Evolutionary conservation across 2,888 invertebrate species (phyloP).

Genomic region (Lamellibrachia columna): DNA sequence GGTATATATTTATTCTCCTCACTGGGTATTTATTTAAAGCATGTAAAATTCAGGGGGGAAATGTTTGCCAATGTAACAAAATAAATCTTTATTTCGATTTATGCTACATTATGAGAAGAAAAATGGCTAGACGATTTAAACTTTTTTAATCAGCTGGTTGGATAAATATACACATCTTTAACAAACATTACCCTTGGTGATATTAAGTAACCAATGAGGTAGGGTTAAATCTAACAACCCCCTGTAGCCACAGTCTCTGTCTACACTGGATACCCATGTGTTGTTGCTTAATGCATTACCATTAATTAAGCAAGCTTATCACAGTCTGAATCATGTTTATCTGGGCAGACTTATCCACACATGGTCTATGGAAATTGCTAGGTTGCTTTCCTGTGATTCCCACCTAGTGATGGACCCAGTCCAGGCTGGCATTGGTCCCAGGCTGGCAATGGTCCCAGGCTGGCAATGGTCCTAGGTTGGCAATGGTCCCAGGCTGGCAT

Average conservation of each 20-base stretch:
- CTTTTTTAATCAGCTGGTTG: not conserved
- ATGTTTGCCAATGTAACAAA: not conserved
- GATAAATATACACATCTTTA: not conserved
- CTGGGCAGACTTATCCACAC: not conserved
- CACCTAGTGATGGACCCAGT: not conserved
- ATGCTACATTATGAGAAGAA: not conserved
- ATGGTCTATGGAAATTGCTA: not conserved
- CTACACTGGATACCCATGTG: constrained; percentile 5
- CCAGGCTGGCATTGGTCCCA: too few relatives aligned
- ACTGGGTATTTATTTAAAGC: too few relatives aligned
- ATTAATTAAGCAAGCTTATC: not conserved
- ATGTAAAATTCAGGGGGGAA: not conserved
- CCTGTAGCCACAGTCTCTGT: not conserved
- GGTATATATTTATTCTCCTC: too few relatives aligned
- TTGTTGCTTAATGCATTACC: not conserved
- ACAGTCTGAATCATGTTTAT: not conserved
- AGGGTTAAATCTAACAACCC: not conserved
- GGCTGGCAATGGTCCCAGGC: not conserved
- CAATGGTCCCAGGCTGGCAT: not conserved
- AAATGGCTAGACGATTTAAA: not conserved
- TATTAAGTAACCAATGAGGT: not conserved
- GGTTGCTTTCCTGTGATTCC: not conserved
- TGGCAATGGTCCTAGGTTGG: not conserved
- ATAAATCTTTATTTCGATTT: not conserved
- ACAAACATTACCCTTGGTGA: not conserved